Evolutionary conservation across 2,888 invertebrate genomes (phyloP).

Genomic region (Tachina grossa): DNA sequence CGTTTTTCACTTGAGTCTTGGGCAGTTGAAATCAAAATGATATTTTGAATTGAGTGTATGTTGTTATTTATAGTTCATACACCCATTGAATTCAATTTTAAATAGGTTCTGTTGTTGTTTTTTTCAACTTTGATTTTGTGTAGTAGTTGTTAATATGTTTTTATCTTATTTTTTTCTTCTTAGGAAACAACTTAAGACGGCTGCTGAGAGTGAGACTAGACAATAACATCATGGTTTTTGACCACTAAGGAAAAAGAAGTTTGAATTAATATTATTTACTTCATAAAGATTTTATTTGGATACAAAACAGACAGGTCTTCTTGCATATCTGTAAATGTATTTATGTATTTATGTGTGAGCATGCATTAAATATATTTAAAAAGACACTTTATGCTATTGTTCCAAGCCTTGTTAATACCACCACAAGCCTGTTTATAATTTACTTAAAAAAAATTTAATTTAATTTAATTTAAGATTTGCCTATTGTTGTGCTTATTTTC

Average conservation of each 20-base stretch:
- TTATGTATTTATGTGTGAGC: neutral
- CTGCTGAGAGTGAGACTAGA: slow-evolving; percentile 40
- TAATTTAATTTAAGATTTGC: too few relatives aligned
- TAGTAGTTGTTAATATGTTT: slow-evolving; percentile 2
- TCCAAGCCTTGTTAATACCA: too few relatives aligned
- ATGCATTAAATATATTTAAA: neutral
- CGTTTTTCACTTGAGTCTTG: slow-evolving; percentile 47
- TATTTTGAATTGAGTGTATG: slow-evolving; percentile 60
- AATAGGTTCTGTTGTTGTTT: slow-evolving; percentile 53
- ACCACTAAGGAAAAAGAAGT: neutral
- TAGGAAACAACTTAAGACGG: slow-evolving; percentile 42
- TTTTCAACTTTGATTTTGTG: slow-evolving; percentile 23
- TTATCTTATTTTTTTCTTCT: neutral
- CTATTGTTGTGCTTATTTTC: too few relatives aligned
- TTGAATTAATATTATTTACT: slow-evolving; percentile 12
- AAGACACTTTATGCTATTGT: too few relatives aligned
- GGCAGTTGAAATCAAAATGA: slow-evolving; percentile 68
- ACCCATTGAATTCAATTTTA: slow-evolving; percentile 35
- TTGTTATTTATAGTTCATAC: slow-evolving; percentile 72
- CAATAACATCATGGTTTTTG: slow-evolving; percentile 24
- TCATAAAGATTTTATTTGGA: slow-evolving; percentile 17
- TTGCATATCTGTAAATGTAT: slow-evolving; percentile 1
- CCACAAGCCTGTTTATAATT: too few relatives aligned
- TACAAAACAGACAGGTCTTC: slow-evolving; percentile 8
- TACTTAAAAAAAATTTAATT: too few relatives aligned